Conservation (phyloP, 2,888 invertebrate species). For the Ophion ellenae region DNA sequence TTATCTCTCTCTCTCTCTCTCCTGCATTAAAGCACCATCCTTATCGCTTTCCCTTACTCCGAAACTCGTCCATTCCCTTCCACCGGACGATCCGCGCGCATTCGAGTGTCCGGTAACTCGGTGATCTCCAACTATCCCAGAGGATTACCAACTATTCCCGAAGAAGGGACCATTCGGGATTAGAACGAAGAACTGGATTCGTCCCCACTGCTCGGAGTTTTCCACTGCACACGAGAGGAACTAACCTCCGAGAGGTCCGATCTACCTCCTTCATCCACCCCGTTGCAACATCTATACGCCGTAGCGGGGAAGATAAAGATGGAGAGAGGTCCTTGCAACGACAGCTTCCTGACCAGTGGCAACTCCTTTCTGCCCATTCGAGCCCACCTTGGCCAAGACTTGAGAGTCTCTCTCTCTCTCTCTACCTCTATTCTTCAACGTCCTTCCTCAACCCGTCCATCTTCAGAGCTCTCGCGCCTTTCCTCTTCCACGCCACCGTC, state of each 20-base stretch:
- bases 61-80: conserved; percentile 67
- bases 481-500: conserved; percentile 48
- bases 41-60: conserved; percentile 53
- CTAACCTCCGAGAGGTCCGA: conserved; percentile 50
- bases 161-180: conserved; percentile 81
- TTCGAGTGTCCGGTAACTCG: conserved; percentile 82
- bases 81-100: conserved; percentile 68
- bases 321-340: conserved; percentile 49
- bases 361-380: conserved; percentile 40
- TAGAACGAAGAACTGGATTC: conserved; percentile 71
- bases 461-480: conserved; percentile 58
- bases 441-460: conserved; percentile 28
- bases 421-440: conserved; percentile 22
- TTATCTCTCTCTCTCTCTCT: conserved; percentile 49
- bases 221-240: conserved; percentile 46
- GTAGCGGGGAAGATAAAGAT: not conserved
- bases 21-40: conserved; percentile 39
- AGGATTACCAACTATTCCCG: conserved; percentile 83
- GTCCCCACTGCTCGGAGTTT: conserved; percentile 54
- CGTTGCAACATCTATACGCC: conserved; percentile 36
- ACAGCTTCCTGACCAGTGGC: conserved; percentile 66
- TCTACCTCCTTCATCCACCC: conserved; percentile 67
- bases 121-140: conserved; percentile 83
- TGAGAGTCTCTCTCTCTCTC: conserved; percentile 44
- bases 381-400: conserved; percentile 57